phyloP scores from a whole-genome alignment of 2,113 vertebrate genomes.

The Phalacrocorax carbo region DNA sequence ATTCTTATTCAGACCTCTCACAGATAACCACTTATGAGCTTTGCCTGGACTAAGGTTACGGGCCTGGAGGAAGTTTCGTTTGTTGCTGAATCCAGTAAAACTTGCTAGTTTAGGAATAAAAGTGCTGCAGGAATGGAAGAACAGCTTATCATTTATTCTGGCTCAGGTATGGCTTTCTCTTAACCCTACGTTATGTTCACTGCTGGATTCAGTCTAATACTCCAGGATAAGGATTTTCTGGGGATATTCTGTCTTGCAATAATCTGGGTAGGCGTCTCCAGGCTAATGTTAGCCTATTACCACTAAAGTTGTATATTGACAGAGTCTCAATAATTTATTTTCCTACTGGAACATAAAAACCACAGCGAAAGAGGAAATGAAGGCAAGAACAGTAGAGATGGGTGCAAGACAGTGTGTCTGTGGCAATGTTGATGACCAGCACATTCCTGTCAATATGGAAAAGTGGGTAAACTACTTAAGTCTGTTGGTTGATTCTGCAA shows the following conservation, averaged over 20 bases:
- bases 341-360: background rate
- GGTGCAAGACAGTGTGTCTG: background rate
- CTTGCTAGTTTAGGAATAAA: background rate
- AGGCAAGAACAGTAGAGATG: background rate
- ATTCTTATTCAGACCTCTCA: background rate
- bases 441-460: background rate
- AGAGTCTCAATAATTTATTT: background rate
- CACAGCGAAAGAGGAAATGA: background rate
- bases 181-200: background rate
- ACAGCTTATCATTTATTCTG: background rate
- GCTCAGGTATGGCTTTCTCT: background rate
- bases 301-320: background rate
- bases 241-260: background rate
- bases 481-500: background rate
- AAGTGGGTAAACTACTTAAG: background rate
- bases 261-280: background rate
- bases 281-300: background rate
- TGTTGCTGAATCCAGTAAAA: background rate
- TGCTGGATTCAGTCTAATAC: background rate
- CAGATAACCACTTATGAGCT: accelerated
- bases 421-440: background rate
- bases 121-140: background rate
- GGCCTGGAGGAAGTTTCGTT: background rate
- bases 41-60: background rate
- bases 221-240: background rate